Evolutionary conservation across 2,888 invertebrate genomes (phyloP), one percentile per base, ranked within the genome.

Genomic region (Coremacera marginata): DNA sequence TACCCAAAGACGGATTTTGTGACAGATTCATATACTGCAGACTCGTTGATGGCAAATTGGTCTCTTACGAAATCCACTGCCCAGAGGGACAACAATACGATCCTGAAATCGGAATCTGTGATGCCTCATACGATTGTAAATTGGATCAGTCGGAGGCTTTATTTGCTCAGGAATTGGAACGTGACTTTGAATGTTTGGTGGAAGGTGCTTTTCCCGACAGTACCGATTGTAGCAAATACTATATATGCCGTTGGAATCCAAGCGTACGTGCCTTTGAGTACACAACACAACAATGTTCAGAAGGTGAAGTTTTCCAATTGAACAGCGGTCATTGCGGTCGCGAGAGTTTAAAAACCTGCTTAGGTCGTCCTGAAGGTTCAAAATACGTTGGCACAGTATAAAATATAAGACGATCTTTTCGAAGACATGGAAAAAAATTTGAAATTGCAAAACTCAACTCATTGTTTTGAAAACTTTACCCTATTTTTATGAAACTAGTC

Each of bases 81-180:
- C 85, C 84, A 1, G 0, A 4, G 0, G 76, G 8, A 0, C 84
- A 86, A 81, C 78, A 86, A 75, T 88, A 82, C 65, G 63, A 84
- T 80, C 83, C 84, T 0, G 0, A 16, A 0, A 2, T 0, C 0
- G 77, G 74, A 7, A 85, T 71, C 74, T 88, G 88, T 77, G 44
- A 71, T 0, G 0, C 0, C 0, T 3, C 19, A 0, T 82, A 72
- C 55, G 74, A 77, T 2, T 88, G 88, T 71, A 44, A 44, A 14
- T 2, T 11, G 14, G 25, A 74, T 8, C 37, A 37, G 31, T 14
- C n/a, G 57, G 16, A 34, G 27, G 3, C 27, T 63, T 0, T 4
- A 31, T 31, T 34, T 8, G 63, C 31, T 31, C 34, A 27, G 1
- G 62, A 62, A 27, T 31, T 62, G 62, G 14, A 62, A 31, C 62